phyloP scores from a whole-genome alignment of 1,140 invertebrate genomes.

The Theocolax elegans region DNA sequence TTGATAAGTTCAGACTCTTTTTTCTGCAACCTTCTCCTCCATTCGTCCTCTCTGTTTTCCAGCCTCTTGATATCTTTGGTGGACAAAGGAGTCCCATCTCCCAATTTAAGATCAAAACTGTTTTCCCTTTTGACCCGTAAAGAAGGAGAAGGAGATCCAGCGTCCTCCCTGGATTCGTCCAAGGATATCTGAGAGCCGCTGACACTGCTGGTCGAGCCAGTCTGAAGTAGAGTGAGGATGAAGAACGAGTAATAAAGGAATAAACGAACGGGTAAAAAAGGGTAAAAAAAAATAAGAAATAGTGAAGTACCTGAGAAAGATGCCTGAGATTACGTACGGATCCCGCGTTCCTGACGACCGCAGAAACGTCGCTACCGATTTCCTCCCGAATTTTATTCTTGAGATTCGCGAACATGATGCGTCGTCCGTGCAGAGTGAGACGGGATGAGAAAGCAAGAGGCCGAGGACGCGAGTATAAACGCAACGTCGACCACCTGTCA shows the following conservation, averaged over 20 bases:
- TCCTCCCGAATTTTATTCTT: slow-evolving; percentile 82
- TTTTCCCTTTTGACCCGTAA: slow-evolving; percentile 54
- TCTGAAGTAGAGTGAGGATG: slow-evolving; percentile 45
- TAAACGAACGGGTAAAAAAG: background rate
- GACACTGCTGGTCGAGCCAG: slow-evolving; percentile 72
- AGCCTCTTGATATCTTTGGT: slow-evolving; percentile 65
- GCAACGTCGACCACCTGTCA: slow-evolving; percentile 49
- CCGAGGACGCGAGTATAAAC: slow-evolving; percentile 36
- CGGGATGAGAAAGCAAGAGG: slow-evolving; percentile 27
- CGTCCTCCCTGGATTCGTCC: slow-evolving; percentile 59
- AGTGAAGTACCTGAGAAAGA: slow-evolving; percentile 56
- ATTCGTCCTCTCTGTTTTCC: slow-evolving; percentile 69
- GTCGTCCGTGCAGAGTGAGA: background rate
- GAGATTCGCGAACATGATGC: slow-evolving; percentile 73
- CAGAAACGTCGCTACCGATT: slow-evolving; percentile 75
- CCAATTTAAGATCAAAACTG: slow-evolving; percentile 59
- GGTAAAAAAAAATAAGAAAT: background rate
- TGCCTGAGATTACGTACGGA: slow-evolving; percentile 67
- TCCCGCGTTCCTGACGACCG: slow-evolving; percentile 67
- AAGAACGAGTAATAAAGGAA: slow-evolving; percentile 14
- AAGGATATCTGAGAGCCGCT: slow-evolving; percentile 66
- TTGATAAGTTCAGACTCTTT: slow-evolving; percentile 71
- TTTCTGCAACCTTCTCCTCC: slow-evolving; percentile 65
- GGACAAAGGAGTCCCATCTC: slow-evolving; percentile 59
- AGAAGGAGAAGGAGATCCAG: slow-evolving; percentile 49